phyloP scores from a whole-genome alignment of 1,140 invertebrate species.

The Coelopa frigida region DNA sequence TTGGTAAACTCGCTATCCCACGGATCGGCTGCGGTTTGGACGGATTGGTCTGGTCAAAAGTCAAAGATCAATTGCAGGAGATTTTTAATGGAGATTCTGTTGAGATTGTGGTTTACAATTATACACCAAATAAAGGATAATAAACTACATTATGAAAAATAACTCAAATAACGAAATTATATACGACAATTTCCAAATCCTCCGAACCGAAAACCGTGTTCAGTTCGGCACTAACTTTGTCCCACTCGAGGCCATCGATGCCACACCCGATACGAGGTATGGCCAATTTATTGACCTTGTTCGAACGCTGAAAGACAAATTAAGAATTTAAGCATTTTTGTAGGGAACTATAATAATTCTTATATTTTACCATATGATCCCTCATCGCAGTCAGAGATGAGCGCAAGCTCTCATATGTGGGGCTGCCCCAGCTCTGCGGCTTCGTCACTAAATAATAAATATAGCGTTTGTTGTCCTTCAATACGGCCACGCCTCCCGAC shows the following conservation, averaged over 20 bases:
- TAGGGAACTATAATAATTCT: neutral
- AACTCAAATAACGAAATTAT: slow-evolving; percentile 48
- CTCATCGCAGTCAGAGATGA: slow-evolving; percentile 45
- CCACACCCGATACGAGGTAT: slow-evolving; percentile 60
- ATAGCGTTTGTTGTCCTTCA: slow-evolving; percentile 46
- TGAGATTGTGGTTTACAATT: slow-evolving; percentile 48
- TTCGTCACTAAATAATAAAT: slow-evolving; percentile 56
- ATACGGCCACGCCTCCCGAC: slow-evolving; percentile 50
- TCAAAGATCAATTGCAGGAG: slow-evolving; percentile 47
- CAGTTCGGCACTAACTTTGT: slow-evolving; percentile 48
- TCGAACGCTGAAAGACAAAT: slow-evolving; percentile 27
- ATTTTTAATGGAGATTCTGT: slow-evolving; percentile 46
- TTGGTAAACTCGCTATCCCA: slow-evolving; percentile 52
- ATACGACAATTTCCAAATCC: slow-evolving; percentile 48
- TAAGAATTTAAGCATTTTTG: slow-evolving; percentile 3
- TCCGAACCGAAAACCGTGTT: slow-evolving; percentile 47
- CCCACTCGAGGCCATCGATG: slow-evolving; percentile 56
- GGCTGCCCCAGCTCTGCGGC: slow-evolving; percentile 42
- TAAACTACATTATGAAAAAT: neutral
- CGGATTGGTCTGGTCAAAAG: slow-evolving; percentile 51
- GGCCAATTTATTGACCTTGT: slow-evolving; percentile 48
- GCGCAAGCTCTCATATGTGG: slow-evolving; percentile 45
- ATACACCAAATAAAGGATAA: slow-evolving; percentile 19
- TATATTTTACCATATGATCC: slow-evolving; percentile 38
- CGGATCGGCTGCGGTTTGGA: slow-evolving; percentile 59